Base-by-base conservation (phyloP, 2,113 vertebrate species). In the Arizona elegans region DNA sequence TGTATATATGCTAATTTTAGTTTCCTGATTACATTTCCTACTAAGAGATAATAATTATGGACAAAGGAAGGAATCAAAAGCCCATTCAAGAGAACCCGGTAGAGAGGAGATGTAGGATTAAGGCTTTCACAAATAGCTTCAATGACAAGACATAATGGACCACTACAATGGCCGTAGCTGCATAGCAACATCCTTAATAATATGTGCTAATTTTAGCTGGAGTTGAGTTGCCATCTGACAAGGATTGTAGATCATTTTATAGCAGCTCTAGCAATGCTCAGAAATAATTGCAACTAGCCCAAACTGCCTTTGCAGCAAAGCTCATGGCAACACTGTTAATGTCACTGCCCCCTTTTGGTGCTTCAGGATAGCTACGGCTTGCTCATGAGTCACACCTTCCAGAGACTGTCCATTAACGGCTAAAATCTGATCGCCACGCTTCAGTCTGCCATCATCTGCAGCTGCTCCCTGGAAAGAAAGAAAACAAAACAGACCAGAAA, bases 391-490 rank as follows among this genome's bases (percentile, higher is more conserved):
- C 1, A 97, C 98, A 3, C 98, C 99, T 93, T 99, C 98, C 95
- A 99, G 96, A 70, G 97, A 98, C 93, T 99, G 98, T 13, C 98
- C 98, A 13, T 99, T 99, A 90, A 99, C 99, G 0, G 98, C 96
- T 95, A 99, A 94, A 91, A 99, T 98, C 97, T 99, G 99, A 90
- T 99, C 99, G 0, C 99, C 99, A 0, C 99, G 98, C 91, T 98
- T 99, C 96, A 99, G 96, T 90, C 97, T 97, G 8, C 98, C 98
- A 0, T 99, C 99, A 7, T 97, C 98, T 0, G 98, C 98, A 13
- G 99, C 98, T 11, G 99, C 99, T 50, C 99, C 99, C 99, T 99
- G 96, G 86, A 86, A 95, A 85, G 96, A 0, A 87, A 86, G 95
- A 47, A 96, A 0, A 81, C 11, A 52, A 53, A 87, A 59, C 55